phyloP scores from a whole-genome alignment of 2,113 vertebrate genomes.

The Scytalopus superciliaris region DNA sequence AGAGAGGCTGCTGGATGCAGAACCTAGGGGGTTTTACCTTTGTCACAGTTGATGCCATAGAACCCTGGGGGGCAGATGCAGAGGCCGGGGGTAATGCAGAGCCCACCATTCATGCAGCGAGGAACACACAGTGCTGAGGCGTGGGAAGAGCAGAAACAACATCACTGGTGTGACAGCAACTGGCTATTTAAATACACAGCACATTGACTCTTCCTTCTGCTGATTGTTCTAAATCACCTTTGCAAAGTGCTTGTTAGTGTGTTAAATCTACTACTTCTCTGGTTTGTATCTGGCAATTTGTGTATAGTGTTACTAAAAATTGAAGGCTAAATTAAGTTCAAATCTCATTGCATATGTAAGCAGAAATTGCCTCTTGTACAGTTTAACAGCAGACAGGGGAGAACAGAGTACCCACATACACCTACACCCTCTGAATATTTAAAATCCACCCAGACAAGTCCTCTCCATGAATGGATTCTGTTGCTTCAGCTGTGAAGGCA shows the following conservation, averaged over 20 bases:
- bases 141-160: not conserved
- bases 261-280: not conserved
- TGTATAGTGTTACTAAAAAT: not conserved
- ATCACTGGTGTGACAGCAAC: accelerated
- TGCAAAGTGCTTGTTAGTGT: not conserved
- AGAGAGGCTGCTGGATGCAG: not conserved
- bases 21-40: constrained; percentile 71
- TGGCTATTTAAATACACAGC: not conserved
- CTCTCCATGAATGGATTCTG: too few relatives aligned
- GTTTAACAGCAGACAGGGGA: not conserved
- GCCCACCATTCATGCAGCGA: constrained; percentile 84
- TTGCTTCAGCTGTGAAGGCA: not conserved
- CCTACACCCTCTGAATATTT: not conserved
- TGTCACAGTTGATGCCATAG: constrained; percentile 86
- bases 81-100: constrained; percentile 86
- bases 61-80: constrained; percentile 89
- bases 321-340: not conserved
- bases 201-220: not conserved
- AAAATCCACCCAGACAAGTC: not conserved
- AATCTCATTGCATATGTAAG: not conserved
- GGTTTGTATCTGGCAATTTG: not conserved
- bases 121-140: constrained; percentile 80
- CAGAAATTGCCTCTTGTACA: not conserved
- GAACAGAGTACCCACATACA: not conserved
- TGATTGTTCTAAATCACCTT: not conserved